Base-by-base conservation (phyloP, 2,888 invertebrate genomes). In the Caradrina clavipalpis region DNA sequence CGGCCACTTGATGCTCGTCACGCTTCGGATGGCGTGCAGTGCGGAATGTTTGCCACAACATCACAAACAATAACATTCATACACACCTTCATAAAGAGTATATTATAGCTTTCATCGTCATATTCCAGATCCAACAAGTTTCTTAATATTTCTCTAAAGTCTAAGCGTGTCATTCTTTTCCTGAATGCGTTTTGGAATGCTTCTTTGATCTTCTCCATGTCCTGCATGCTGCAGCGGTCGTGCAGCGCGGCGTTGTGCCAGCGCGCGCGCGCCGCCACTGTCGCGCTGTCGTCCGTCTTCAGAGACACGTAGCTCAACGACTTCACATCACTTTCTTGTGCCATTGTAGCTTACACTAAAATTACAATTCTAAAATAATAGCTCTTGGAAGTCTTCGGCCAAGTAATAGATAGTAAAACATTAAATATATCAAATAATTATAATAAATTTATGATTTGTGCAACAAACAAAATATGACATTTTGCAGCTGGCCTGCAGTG, bases 31-130 rank as follows among this genome's bases (percentile, higher is more conserved):
- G n/a, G n/a, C n/a, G n/a, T n/a, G n/a, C n/a, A n/a, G n/a, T n/a
- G n/a, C n/a, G n/a, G n/a, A n/a, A n/a, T n/a, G n/a, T n/a, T n/a
- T n/a, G n/a, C n/a, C 26, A 26, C 26, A 26, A 26, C 26, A 26
- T 26, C 26, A 26, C 26, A 35, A 35, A 35, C 35, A 35, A 8
- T 35, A n/a, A n/a, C 35, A 35, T 0, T 6, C 35, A 35, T 35
- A 1, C 11, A 15, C 15, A 69, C 58, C 58, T 97, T 97, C 71
- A 96, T 89, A 90, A 97, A 98, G 19, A 97, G 90, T 78, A 96
- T 95, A 53, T 97, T 96, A 75, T 96, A 97, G 50, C 97, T 97
- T 0, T 96, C 96, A 47, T 97, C 96, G 50, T 94, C 94, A 74
- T 96, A 96, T 67, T 94, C 94, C 15, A 96, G 91, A 70, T 94